Evolutionary conservation across 2,113 vertebrate genomes (phyloP).

Genomic region (Chaenogobius annularis): DNA sequence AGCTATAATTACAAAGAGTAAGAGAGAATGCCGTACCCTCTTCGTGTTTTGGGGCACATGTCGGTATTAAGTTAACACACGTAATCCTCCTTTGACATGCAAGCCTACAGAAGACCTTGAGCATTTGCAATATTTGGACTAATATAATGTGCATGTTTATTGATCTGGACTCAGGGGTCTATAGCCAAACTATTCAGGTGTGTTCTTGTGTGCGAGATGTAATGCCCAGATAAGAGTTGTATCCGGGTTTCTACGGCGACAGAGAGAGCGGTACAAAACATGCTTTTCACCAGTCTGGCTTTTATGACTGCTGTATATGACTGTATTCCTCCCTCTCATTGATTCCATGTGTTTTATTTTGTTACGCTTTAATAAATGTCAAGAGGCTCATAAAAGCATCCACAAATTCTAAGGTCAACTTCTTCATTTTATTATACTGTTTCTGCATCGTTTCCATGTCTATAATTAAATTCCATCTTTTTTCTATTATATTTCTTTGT

Average conservation of each 20-base stretch:
- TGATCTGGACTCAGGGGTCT: not conserved
- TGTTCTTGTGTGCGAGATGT: slow-evolving; percentile 10
- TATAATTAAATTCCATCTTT: not conserved
- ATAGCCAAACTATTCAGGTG: not conserved
- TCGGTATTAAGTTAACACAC: too few species aligned
- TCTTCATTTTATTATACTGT: slow-evolving; percentile 9
- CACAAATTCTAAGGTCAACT: slow-evolving; percentile 18
- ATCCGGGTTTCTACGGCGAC: slow-evolving; percentile 7
- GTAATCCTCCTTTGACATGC: not conserved
- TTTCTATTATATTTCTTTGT: not conserved
- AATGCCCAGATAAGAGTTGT: slow-evolving; percentile 24
- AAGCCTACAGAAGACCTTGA: not conserved
- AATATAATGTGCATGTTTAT: not conserved
- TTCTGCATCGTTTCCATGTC: not conserved
- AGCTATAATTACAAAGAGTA: too few species aligned
- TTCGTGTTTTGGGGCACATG: too few species aligned
- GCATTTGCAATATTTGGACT: not conserved
- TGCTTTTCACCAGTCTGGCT: slow-evolving; percentile 1
- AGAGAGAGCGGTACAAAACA: slow-evolving; percentile 24
- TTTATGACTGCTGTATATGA: slow-evolving; percentile 18
- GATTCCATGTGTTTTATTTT: slow-evolving; percentile 7
- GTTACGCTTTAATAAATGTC: slow-evolving; percentile 42
- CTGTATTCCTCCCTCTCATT: not conserved
- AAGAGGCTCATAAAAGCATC: slow-evolving; percentile 28
- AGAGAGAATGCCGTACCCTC: too few species aligned